Base-by-base conservation (phyloP, 2,113 vertebrate species). In the Megaleporinus macrocephalus region DNA sequence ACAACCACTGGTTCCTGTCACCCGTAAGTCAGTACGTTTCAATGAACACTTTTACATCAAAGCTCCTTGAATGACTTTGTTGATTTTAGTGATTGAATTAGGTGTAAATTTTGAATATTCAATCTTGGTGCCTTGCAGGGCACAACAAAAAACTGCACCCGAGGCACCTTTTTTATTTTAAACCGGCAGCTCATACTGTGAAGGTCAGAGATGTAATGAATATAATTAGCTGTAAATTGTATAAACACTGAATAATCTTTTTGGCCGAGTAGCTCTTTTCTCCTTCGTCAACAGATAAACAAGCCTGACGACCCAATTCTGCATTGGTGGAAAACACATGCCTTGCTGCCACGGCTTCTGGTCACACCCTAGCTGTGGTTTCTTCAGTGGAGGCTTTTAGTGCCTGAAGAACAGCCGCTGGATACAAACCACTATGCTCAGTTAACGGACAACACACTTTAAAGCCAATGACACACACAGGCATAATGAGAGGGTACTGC, bases 321-420 rank as follows among this genome's bases (percentile, higher is more conserved):
- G 11, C 20, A 20, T 79, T 30, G 26, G 20, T 29, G 27, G 13
- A 33, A 47, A 74, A 33, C 22, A 59, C 26, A 68, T 4, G 73
- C 57, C 30, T 44, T 41, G 73, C 44, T 75, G 27, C 63, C 33
- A 61, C 62, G 59, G 80, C 55, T 68, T 2, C 6, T 4, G 11
- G 33, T 76, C 68, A 77, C 78, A 77, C 57, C 78, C 55, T 80
- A n/a, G n/a, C 41, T 84, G 78, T 76, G 53, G 33, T 80, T 80
- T 80, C 36, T 84, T 47, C 15, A 66, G 44, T 66, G 1, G 30
- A 73, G 41, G n/a, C 62, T 81, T 74, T 36, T 66, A 74, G 44
- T 26, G 20, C 36, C 59, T 53, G 59, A 51, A 65, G 44, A 61
- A 10, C 57, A 73, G 27, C 59, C 70, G 36, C 26, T 80, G 29